Evolutionary conservation across 2,888 invertebrate species (phyloP).

Genomic region (Lampropteryx suffumata): DNA sequence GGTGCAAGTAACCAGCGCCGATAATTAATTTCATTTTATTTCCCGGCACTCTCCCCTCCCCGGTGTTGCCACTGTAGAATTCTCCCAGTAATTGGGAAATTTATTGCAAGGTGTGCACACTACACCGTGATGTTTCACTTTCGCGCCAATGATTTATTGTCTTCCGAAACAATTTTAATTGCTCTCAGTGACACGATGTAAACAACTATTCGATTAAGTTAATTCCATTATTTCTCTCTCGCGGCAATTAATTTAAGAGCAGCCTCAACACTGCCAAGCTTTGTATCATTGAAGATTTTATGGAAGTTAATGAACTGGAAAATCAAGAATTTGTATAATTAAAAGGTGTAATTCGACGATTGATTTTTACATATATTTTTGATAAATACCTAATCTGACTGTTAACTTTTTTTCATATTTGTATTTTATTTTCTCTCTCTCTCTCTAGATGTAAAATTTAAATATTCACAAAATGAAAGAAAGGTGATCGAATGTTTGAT

Average conservation of each 20-base stretch:
- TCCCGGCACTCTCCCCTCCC: slow-evolving; percentile 51
- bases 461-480: too few relatives aligned
- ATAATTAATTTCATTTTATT: slow-evolving; percentile 76
- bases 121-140: slow-evolving; percentile 79
- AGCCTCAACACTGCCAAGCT: slow-evolving; percentile 48
- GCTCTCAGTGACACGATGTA: slow-evolving; percentile 79
- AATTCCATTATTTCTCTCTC: slow-evolving; percentile 72
- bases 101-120: slow-evolving; percentile 80
- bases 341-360: background rate
- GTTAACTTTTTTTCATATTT: too few relatives aligned
- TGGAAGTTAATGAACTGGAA: slow-evolving; percentile 38
- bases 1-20: slow-evolving; percentile 36
- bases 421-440: too few relatives aligned
- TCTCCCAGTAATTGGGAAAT: slow-evolving; percentile 78
- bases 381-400: background rate
- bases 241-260: slow-evolving; percentile 74
- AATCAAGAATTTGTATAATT: slow-evolving; percentile 22
- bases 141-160: slow-evolving; percentile 79
- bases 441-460: too few relatives aligned
- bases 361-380: too few relatives aligned
- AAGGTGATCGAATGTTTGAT: too few relatives aligned
- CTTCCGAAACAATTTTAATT: slow-evolving; percentile 81
- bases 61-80: slow-evolving; percentile 65
- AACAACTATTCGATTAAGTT: slow-evolving; percentile 83
- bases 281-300: slow-evolving; percentile 37